Evolutionary conservation across 2,113 vertebrate species (phyloP).

Genomic region (Sisor rabdophorus): DNA sequence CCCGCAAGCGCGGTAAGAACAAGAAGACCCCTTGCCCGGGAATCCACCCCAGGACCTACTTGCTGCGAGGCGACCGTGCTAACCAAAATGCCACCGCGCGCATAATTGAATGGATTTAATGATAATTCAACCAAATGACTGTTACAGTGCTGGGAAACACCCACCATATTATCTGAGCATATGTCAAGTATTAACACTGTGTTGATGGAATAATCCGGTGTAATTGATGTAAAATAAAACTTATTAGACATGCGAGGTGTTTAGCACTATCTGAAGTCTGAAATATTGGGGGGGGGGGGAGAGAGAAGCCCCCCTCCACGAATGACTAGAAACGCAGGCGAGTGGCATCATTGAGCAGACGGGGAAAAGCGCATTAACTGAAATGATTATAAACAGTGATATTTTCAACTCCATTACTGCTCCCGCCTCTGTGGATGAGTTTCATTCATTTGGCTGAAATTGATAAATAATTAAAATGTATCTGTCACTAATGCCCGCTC

Average conservation of each 20-base stretch:
- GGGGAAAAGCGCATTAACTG: conserved; percentile 96
- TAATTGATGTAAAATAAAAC: conserved; percentile 99
- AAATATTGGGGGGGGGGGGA: conserved; percentile 74
- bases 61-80: no score
- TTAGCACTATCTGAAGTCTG: conserved; percentile 58
- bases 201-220: conserved; percentile 92
- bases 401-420: conserved; percentile 99
- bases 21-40: no score
- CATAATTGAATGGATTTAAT: not conserved
- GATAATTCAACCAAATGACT: not conserved
- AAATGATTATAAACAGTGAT: conserved; percentile 99
- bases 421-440: conserved; percentile 92
- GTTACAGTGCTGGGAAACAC: conserved; percentile 28
- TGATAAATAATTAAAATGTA: conserved; percentile 99
- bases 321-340: conserved; percentile 91
- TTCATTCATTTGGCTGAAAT: conserved; percentile 99
- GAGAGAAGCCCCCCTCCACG: conserved; percentile 79
- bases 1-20: no score
- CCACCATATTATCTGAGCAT: conserved; percentile 79
- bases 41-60: no score
- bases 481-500: conserved; percentile 95
- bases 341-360: conserved; percentile 80
- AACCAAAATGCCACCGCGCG: no score
- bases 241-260: conserved; percentile 77
- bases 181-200: conserved; percentile 88